phyloP scores from a whole-genome alignment of 2,113 vertebrate species.

The Tor tambroides region DNA sequence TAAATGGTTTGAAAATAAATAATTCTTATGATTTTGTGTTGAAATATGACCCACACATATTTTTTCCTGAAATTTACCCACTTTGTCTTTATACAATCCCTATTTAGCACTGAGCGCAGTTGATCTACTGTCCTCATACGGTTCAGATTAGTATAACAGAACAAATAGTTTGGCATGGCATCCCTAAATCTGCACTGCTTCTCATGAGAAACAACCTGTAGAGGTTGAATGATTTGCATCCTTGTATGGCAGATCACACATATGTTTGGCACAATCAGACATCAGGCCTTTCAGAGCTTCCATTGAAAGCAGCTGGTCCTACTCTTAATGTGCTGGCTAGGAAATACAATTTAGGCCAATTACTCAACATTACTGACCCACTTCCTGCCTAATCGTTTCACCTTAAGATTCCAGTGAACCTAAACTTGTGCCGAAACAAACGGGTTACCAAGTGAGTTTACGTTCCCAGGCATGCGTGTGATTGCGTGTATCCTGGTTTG shows the following conservation, averaged over 20 bases:
- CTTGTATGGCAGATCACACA: constrained; percentile 16
- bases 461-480: not conserved
- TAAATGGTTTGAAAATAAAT: not conserved
- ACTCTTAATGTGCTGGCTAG: constrained; percentile 28
- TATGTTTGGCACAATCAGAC: constrained; percentile 29
- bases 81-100: not conserved
- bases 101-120: not conserved
- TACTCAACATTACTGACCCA: constrained; percentile 44
- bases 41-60: not conserved
- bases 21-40: not conserved
- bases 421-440: constrained; percentile 37
- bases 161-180: constrained; percentile 15
- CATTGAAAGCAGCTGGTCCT: constrained; percentile 61
- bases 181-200: constrained; percentile 5
- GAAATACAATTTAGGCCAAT: constrained; percentile 50
- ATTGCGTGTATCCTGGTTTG: not conserved
- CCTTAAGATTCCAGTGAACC: constrained; percentile 16
- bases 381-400: constrained; percentile 41
- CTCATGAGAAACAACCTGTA: constrained; percentile 36
- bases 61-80: not conserved
- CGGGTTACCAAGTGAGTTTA: not conserved
- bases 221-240: constrained; percentile 1
- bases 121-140: constrained; percentile 35
- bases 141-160: constrained; percentile 25
- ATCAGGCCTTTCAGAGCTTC: constrained; percentile 1